These are phyloP conservation scores for Leucoma salicis DNA, from an alignment of 2,888 invertebrate species.

Conservation along the genomic window DNA sequence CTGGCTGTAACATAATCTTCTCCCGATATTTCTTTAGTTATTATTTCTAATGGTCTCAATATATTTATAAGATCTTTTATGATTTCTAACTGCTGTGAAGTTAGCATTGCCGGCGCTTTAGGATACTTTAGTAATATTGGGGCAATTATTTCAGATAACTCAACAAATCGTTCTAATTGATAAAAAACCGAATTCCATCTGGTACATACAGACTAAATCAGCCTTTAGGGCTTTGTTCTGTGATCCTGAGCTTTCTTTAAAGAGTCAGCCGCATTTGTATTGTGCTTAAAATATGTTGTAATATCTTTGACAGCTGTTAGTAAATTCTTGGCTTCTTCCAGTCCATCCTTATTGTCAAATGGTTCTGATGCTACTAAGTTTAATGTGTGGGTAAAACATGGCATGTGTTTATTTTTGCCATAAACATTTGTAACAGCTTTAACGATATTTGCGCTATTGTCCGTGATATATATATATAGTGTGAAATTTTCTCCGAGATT, in stretches of 20 bases:
- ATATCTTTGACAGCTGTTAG: conserved; percentile 30
- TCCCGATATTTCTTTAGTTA: conserved; percentile 32
- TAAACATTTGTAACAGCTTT: conserved; percentile 34
- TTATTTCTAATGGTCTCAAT: conserved; percentile 34
- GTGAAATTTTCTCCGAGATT: no score
- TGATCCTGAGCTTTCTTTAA: conserved; percentile 25
- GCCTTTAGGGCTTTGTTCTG: conserved; percentile 17
- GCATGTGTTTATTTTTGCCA: no score
- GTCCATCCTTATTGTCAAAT: conserved; percentile 30
- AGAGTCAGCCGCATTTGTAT: conserved; percentile 23
- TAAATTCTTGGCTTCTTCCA: conserved; percentile 31
- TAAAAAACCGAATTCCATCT: conserved; percentile 36
- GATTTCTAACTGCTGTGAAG: conserved; percentile 22
- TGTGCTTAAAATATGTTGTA: conserved; percentile 30
- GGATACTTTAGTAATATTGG: conserved; percentile 35
- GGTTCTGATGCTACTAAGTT: no score
- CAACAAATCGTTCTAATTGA: conserved; percentile 30
- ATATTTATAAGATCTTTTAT: conserved; percentile 34
- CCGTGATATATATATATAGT: no score
- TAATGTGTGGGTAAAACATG: no score
- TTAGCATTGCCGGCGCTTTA: conserved; percentile 36
- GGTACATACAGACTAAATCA: conserved; percentile 32
- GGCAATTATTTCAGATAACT: conserved; percentile 32
- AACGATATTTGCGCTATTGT: no score
- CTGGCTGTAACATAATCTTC: conserved; percentile 30